Percentiles rank a stretch among this genome's conserved stretches.
Evolutionary conservation across 2,113 vertebrate genomes (phyloP).

Genomic region (Felis catus): F.catus_Fca126_mat1.0 CM031420.1:145413001-145413500

Average conservation of each 20-base stretch:
- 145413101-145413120: neutral
- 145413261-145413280: neutral
- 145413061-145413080: neutral
- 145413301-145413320: neutral
- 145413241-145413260: neutral
- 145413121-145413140: neutral
- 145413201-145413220: neutral
- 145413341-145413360: neutral
- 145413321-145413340: neutral
- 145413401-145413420: neutral
- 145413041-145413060: neutral
- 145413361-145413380: too few species aligned
- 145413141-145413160: neutral
- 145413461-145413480: neutral
- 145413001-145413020: neutral
- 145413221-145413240: neutral
- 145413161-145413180: too few species aligned
- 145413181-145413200: too few species aligned
- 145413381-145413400: rapidly evolving
- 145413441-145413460: neutral
- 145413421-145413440: neutral
- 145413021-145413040: neutral
- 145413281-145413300: neutral
- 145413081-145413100: neutral
- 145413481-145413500: neutral